Evolutionary conservation across 2,888 invertebrate genomes (phyloP).

Genomic region (Catotricha subobsoleta): DNA sequence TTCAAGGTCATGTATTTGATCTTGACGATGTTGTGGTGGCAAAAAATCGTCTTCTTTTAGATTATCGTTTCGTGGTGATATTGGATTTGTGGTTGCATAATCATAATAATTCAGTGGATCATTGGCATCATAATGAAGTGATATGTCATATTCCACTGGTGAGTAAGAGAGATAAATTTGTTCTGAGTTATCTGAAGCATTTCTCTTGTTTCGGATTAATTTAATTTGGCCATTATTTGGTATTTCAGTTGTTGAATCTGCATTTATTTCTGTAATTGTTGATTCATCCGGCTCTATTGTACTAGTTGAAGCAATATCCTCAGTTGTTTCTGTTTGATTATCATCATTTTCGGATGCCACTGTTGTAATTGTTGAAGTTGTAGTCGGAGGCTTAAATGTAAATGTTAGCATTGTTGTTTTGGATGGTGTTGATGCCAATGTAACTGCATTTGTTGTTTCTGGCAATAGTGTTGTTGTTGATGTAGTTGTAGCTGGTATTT

Average conservation of each 20-base stretch:
- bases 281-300: too few species aligned
- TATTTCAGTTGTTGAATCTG: background rate
- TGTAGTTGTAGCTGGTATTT: constrained; percentile 23
- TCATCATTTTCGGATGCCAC: too few species aligned
- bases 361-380: constrained; percentile 5
- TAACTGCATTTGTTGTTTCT: constrained; percentile 9
- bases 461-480: constrained; percentile 16
- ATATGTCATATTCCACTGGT: background rate
- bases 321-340: too few species aligned
- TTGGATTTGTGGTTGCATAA: background rate
- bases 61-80: too few species aligned
- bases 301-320: too few species aligned
- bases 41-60: too few species aligned
- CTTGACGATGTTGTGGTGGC: too few species aligned
- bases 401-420: constrained; percentile 3
- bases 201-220: background rate
- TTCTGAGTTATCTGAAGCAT: background rate
- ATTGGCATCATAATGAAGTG: background rate
- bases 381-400: constrained; percentile 5
- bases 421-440: background rate
- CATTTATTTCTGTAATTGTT: background rate
- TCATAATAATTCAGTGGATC: background rate
- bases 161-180: too few species aligned
- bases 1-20: background rate
- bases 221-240: background rate